phyloP scores from a whole-genome alignment of 2,797 vertebrate genomes.

The Valencia hispanica region DNA sequence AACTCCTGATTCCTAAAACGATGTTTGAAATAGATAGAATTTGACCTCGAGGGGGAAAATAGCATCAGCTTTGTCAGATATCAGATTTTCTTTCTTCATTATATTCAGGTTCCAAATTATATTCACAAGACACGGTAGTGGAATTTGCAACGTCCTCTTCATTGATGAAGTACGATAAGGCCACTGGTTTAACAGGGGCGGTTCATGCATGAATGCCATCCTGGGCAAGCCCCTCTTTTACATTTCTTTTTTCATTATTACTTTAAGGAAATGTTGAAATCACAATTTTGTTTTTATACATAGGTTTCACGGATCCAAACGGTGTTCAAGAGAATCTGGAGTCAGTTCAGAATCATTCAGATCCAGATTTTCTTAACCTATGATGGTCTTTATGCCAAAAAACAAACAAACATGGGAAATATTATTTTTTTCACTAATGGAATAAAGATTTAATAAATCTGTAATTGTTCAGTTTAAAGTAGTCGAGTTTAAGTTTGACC shows the following conservation, averaged over 20 bases:
- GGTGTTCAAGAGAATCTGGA: background rate
- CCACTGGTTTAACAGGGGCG: background rate
- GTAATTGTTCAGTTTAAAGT: background rate
- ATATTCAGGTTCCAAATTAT: background rate
- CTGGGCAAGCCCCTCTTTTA: background rate
- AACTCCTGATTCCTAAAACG: background rate
- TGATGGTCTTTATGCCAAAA: background rate
- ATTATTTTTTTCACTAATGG: background rate
- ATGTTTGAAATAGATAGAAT: conserved; percentile 5
- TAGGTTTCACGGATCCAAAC: background rate
- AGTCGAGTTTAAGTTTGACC: background rate
- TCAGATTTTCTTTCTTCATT: background rate
- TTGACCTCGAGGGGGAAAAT: background rate
- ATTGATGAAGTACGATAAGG: background rate
- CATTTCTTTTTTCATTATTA: background rate
- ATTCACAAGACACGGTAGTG: background rate
- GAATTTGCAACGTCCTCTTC: background rate
- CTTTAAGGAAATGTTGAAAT: background rate
- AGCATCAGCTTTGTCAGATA: background rate
- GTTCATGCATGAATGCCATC: background rate
- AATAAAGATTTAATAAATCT: background rate
- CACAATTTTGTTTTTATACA: background rate
- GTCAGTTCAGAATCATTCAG: background rate
- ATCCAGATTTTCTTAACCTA: no score
- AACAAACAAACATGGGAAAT: background rate